Conservation (phyloP, 2,113 vertebrate genomes). For the Plecotus auritus region DNA sequence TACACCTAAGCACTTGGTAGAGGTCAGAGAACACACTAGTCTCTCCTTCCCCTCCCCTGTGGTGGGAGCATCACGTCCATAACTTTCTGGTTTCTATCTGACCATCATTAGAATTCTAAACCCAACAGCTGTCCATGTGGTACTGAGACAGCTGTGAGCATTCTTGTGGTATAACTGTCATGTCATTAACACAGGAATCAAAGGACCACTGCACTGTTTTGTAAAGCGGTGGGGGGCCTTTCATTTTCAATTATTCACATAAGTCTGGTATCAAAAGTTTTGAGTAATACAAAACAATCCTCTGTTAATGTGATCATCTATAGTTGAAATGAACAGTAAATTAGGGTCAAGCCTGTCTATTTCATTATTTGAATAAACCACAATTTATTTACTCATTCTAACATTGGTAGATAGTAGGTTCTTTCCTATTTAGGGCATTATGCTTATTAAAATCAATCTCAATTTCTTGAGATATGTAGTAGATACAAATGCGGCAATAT, state of each 20-base stretch:
- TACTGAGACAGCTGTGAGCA: background rate
- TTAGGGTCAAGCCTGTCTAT: background rate
- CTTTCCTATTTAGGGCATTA: background rate
- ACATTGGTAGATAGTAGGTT: background rate
- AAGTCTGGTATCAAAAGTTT: background rate
- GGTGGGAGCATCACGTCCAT: fast-evolving
- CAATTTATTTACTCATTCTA: background rate
- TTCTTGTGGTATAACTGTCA: background rate
- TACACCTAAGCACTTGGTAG: background rate
- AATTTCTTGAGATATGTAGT: background rate
- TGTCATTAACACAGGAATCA: background rate
- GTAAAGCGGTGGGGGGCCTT: background rate
- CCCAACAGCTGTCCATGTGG: background rate
- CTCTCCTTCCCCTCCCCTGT: background rate
- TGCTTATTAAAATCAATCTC: background rate
- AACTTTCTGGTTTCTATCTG: background rate
- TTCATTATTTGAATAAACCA: background rate
- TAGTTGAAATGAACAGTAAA: background rate
- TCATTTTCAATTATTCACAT: background rate
- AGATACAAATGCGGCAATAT: background rate
- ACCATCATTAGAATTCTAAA: background rate
- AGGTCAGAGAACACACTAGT: background rate
- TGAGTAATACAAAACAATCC: background rate
- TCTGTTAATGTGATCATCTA: background rate
- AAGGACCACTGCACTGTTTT: background rate